Percentiles rank a stretch among this genome's conserved stretches.
These are phyloP conservation scores for Seira sanloemensis DNA, from an alignment of 2,888 invertebrate species.

Conservation along the genomic window DNA sequence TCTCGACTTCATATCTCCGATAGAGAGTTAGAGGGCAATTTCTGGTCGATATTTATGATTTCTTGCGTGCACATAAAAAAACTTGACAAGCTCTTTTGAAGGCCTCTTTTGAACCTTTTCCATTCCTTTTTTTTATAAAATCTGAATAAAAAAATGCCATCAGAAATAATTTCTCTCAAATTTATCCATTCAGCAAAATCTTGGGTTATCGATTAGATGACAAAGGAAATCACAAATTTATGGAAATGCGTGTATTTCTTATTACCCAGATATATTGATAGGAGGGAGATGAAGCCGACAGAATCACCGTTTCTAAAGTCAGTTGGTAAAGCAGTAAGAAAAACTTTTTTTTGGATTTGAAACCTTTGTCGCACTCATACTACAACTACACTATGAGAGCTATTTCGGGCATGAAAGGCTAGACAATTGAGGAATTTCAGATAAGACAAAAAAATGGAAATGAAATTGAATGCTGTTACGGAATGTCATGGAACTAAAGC, in stretches of 20 bases:
- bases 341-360: neutral
- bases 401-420: neutral
- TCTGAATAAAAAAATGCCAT: slow-evolving; percentile 1
- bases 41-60: slow-evolving; percentile 12
- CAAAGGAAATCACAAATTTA: neutral
- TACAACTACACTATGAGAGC: neutral
- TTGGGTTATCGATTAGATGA: neutral
- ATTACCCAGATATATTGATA: neutral
- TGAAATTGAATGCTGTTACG: neutral
- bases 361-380: neutral
- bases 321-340: neutral
- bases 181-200: slow-evolving; percentile 5
- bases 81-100: slow-evolving; percentile 1
- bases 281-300: neutral
- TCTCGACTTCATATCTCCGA: neutral
- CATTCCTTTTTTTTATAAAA: neutral
- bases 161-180: neutral
- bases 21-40: neutral
- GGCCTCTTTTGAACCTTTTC: neutral
- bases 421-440: slow-evolving; percentile 17
- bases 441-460: slow-evolving; percentile 7
- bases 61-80: slow-evolving; percentile 6
- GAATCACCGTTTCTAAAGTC: neutral
- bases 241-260: neutral
- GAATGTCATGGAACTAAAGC: neutral